Conservation (phyloP, 2,113 vertebrate genomes). For the Anguilla japonica region DNA sequence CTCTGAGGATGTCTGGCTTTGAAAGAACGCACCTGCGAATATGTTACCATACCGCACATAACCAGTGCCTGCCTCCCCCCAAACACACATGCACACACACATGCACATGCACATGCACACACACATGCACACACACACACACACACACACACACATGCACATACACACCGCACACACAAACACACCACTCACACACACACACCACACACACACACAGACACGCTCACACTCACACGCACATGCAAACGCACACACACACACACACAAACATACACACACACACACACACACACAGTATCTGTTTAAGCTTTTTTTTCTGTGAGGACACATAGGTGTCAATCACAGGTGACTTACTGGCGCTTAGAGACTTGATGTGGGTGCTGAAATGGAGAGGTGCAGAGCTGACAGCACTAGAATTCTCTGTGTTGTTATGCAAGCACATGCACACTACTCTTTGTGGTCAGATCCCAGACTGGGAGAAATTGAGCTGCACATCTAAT, state of each 20-base stretch:
- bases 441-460: neutral
- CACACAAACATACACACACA: no score
- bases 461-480: neutral
- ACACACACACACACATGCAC: no score
- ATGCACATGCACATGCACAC: neutral
- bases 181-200: no score
- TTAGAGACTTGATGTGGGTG: neutral
- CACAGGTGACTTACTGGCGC: neutral
- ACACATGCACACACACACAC: no score
- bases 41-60: neutral
- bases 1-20: neutral
- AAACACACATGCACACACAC: neutral
- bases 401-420: neutral
- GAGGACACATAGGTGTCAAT: neutral
- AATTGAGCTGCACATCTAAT: conserved; percentile 9
- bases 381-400: neutral
- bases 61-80: neutral
- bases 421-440: neutral
- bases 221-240: no score
- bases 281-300: no score
- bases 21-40: neutral
- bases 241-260: no score
- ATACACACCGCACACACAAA: no score
- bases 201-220: no score
- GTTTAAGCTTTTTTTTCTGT: neutral